A percentile compares a stretch with the other conserved stretches of the same genome.
Conservation (phyloP, 2,797 vertebrate species). For the Galaxias olidus region DNA sequence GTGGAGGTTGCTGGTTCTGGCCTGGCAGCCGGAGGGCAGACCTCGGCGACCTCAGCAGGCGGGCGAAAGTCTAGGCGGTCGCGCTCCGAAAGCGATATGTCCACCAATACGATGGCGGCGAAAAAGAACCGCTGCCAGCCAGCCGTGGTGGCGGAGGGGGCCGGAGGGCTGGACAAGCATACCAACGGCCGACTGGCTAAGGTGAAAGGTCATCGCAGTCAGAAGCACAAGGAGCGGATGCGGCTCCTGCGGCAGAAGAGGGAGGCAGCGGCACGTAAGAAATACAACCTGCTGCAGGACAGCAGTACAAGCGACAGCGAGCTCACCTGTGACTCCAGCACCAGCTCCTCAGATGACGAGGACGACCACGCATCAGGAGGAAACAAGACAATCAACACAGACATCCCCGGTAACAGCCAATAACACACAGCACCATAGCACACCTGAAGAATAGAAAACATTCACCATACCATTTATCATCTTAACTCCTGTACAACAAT, state of each 20-base stretch:
- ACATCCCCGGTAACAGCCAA: slow-evolving; percentile 92
- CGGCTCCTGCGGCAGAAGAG: slow-evolving; percentile 94
- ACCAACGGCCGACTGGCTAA: slow-evolving; percentile 86
- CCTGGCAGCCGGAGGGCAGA: slow-evolving; percentile 63
- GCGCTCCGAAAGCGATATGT: slow-evolving; percentile 89
- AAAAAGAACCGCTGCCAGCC: slow-evolving; percentile 93
- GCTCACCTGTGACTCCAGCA: slow-evolving; percentile 92
- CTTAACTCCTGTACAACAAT: neutral
- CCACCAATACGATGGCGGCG: slow-evolving; percentile 88
- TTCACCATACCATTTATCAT: neutral
- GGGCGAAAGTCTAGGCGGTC: slow-evolving; percentile 92
- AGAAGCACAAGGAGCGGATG: slow-evolving; percentile 97
- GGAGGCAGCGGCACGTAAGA: slow-evolving; percentile 94
- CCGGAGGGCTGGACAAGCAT: slow-evolving; percentile 87
- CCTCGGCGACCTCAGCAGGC: slow-evolving; percentile 38
- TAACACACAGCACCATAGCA: slow-evolving; percentile 20
- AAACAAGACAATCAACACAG: slow-evolving; percentile 96
- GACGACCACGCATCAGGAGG: slow-evolving; percentile 91
- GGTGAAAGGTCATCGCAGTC: slow-evolving; percentile 90
- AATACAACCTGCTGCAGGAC: slow-evolving; percentile 98
- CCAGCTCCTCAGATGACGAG: slow-evolving; percentile 83
- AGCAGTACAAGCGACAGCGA: slow-evolving; percentile 99
- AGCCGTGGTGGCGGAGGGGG: slow-evolving; percentile 26
- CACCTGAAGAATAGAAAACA: neutral
- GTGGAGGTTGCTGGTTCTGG: slow-evolving; percentile 73